Evolutionary conservation across 2,797 vertebrate genomes (phyloP), one percentile per base, ranked within the genome.

Genomic region (Bovichtus variegatus): DNA sequence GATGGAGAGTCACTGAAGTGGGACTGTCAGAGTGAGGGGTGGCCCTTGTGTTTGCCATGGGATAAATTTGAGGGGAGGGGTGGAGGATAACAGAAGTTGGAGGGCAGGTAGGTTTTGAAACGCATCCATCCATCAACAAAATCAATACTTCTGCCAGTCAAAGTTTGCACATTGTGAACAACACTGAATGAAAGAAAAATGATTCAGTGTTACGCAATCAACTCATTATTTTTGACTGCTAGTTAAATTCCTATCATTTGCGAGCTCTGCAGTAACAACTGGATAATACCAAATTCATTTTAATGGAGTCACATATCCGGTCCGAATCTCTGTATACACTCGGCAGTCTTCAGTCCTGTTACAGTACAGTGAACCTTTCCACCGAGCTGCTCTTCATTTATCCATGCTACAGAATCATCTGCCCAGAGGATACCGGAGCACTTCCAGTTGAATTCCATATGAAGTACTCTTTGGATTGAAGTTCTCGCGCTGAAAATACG

Each of bases 371-470:
- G 29, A 51, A 36, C 5, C 18, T 76, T 54, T 66, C 50, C 9
- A 40, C 19, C n/a, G 31, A 58, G 40, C 15, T 34, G 10, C 15
- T 76, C 12, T 58, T 13, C 36, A 57, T 49, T 40, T 43, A 62
- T 66, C 41, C 50, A 41, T 8, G 19, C 83, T 93, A 95, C 62
- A 95, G 83, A 69, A 91, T 93, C 88, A 91, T 85, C 63, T 91
- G 91, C 6, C 93, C 94, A 68, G 93, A 93, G 13, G 93, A 94
- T 31, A 96, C 85, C 1, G 98, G 98, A 71, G 97, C 96, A 36
- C 94, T 82, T 13, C 96, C 97, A 88, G 96, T 97, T 81, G 97
- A 97, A 93, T 99, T 99, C 98, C 98, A 99, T 87, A 99, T 97
- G 92, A 94, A 97, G 88, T 98, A 99, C 76, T 97, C 94, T 6